Evolutionary conservation across 2,113 vertebrate genomes (phyloP).

Genomic region (Tamias sibiricus): DNA sequence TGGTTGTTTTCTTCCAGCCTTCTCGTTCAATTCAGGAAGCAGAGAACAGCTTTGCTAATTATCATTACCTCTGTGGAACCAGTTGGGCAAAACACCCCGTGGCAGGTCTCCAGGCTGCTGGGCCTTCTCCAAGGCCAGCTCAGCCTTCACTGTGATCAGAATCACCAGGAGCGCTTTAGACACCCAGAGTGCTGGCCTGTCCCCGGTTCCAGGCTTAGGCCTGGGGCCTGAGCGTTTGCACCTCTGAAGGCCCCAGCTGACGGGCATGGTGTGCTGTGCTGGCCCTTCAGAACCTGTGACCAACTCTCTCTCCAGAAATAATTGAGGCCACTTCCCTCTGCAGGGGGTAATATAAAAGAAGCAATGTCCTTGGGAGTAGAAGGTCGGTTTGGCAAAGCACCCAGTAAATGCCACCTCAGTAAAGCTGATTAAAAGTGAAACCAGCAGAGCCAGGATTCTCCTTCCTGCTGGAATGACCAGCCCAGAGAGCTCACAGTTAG

Average conservation of each 20-base stretch:
- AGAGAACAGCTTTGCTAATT: not conserved
- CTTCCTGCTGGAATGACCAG: not conserved
- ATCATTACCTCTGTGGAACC: not conserved
- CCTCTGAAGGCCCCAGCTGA: not conserved
- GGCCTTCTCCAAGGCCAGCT: not conserved
- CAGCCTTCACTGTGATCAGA: not conserved
- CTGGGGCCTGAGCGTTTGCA: not conserved
- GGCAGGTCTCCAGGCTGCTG: not conserved
- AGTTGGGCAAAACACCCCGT: too few relatives aligned
- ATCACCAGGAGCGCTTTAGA: not conserved
- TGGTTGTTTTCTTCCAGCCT: not conserved
- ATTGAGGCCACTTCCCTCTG: not conserved
- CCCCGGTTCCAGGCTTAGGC: not conserved
- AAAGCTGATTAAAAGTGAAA: slow-evolving; percentile 44
- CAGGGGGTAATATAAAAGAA: not conserved
- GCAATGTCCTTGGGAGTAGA: not conserved
- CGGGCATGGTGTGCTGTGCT: not conserved
- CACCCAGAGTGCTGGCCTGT: not conserved
- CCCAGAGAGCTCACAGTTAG: not conserved
- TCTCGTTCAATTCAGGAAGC: not conserved
- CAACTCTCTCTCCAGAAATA: not conserved
- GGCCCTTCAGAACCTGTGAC: not conserved
- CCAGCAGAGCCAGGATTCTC: not conserved
- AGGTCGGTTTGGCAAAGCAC: not conserved
- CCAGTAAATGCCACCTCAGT: not conserved